phyloP scores from a whole-genome alignment of 2,888 invertebrate species.

The Palloptera scutellata region DNA sequence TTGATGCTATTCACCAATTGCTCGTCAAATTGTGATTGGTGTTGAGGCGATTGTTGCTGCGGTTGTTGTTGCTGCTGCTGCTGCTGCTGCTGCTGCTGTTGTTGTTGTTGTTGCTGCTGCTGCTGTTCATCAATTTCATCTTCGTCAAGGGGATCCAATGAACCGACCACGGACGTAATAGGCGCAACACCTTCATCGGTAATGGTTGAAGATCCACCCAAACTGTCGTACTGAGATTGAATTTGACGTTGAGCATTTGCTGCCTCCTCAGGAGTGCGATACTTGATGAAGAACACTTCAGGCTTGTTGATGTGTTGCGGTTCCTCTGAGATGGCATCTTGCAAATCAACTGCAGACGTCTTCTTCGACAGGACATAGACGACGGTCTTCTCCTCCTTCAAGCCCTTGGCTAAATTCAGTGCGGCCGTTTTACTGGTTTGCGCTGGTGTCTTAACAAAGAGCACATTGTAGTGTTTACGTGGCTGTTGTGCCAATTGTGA shows the following conservation, averaged over 20 bases:
- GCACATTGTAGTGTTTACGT: conserved; percentile 61
- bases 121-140: conserved; percentile 48
- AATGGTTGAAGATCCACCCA: conserved; percentile 59
- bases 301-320: conserved; percentile 60
- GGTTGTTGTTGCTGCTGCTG: too few relatives aligned
- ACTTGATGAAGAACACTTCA: conserved; percentile 64
- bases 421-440: conserved; percentile 57
- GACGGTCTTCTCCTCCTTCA: conserved; percentile 63
- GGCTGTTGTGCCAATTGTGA: conserved; percentile 53
- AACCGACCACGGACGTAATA: conserved; percentile 60
- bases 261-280: conserved; percentile 62
- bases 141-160: conserved; percentile 54
- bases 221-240: conserved; percentile 60
- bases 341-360: conserved; percentile 56
- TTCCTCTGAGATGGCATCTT: conserved; percentile 57
- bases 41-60: too few relatives aligned
- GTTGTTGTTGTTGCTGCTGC: conserved; percentile 31
- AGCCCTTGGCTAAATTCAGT: conserved; percentile 54
- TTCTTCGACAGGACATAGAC: conserved; percentile 63
- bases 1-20: conserved; percentile 32
- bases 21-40: conserved; percentile 34
- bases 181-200: conserved; percentile 61
- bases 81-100: conserved; percentile 38
- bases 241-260: conserved; percentile 61
- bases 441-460: conserved; percentile 62